Evolutionary conservation across 2,113 vertebrate species (phyloP), one percentile per base, ranked within the genome.

Genomic region (Procavia capensis): DNA sequence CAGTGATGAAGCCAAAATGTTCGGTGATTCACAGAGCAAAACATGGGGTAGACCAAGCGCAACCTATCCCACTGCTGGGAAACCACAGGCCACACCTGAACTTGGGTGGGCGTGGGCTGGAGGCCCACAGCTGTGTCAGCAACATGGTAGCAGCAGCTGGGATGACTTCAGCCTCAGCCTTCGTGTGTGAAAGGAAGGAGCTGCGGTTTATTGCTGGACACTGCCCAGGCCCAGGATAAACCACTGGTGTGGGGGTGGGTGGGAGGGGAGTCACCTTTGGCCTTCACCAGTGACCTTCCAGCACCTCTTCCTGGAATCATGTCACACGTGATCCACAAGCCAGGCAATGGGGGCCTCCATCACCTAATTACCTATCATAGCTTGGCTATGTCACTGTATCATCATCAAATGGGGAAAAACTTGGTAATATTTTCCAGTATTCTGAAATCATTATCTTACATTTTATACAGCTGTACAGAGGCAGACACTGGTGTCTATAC

Each of bases 341-440:
- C 59, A 61, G n/a, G 31, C 13, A 20, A 2, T 3, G 24, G 13
- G 61, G 27, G 47, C 2, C 54, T 19, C 1, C 0, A 0, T 4
- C 8, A 3, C 14, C 61, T 6, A 0, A 19, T 27, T 61, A 31
- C 54, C 68, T 29, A 54, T 5, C 22, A 2, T 41, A 4, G 2
- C 34, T 7, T 66, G 41, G 27, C 63, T 25, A 2, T 5, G 17
- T 57, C 43, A 27, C 11, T 0, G 9, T 11, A 34, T 24, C 22
- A 24, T 41, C 59, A 64, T 75, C 72, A 39, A 63, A 61, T 3
- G 41, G n/a, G 54, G 81, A 54, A 1, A 31, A 41, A 14, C 25
- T 31, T 27, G 24, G 25, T 24, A 3, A 57, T 10, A 41, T 22
- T 31, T 17, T n/a, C 3, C 66, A 36, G 34, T 41, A 16, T 74